Evolutionary conservation across 2,797 vertebrate genomes (phyloP), one percentile per base, ranked within the genome.

Genomic region (Coracias cyanogaster): DNA sequence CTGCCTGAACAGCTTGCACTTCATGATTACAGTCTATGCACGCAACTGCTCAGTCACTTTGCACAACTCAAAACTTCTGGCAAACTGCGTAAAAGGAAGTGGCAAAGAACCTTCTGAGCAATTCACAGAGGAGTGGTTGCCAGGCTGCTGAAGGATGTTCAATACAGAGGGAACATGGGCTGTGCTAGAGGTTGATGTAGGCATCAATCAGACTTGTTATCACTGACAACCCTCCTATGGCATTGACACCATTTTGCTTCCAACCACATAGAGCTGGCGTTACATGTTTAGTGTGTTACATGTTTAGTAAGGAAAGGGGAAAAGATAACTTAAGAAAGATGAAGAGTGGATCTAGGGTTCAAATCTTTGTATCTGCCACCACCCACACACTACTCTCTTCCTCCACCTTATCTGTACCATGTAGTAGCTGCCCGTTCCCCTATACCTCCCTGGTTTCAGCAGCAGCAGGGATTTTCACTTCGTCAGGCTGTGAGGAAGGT

Each of bases 1-100:
- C 86, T 55, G 86, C 86, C 80, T 29, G 66, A 93, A 45, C 65
- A 90, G 92, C 67, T 54, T 78, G 79, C 51, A 26, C 51, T 65
- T 77, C 29, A 25, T 9, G 8, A 33, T 71, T 41, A 21, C 65
- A 80, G 60, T 14, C 70, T 9, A 3, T 1, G 57, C 67, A 48
- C 1, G 4, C 71, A 94, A 39, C 17, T 1, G 0, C 55, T 62
- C 60, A 35, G 61, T 29, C 80, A 31, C 82, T 84, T 15, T 24
- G 58, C 66, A 58, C 0, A 0, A 76, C 71, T 66, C 70, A 29
- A 37, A 92, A 79, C 77, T 83, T n/a, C 65, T 69, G 90, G 51
- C 46, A 89, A 78, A 70, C 41, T 21, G 26, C 2, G 1, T 26
- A 19, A 11, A 49, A 88, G 21, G 16, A 65, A 58, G 57, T 4